These are phyloP conservation scores for Alca torda DNA, from an alignment of 2,797 vertebrate species.

Conservation along the genomic window DNA sequence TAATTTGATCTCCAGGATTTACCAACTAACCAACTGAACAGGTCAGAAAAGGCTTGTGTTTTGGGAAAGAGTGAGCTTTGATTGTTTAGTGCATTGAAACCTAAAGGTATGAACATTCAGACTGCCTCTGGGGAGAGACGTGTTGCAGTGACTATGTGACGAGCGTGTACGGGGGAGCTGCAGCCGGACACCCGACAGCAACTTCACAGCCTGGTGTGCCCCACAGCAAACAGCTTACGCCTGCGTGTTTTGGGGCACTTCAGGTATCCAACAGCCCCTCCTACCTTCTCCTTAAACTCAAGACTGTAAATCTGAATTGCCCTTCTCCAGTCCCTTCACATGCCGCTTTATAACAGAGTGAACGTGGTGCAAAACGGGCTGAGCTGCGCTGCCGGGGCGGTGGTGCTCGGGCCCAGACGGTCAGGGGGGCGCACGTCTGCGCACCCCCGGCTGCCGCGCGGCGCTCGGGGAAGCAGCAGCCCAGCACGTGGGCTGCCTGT, in stretches of 20 bases:
- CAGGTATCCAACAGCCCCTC: not conserved
- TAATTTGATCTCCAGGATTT: not conserved
- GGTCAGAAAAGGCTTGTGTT: not conserved
- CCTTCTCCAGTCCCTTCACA: not conserved
- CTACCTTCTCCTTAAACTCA: not conserved
- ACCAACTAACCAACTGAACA: not conserved
- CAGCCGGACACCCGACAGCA: not conserved
- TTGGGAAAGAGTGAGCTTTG: not conserved
- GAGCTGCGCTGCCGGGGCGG: accelerated
- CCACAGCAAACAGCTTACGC: not conserved
- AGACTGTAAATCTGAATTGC: not conserved
- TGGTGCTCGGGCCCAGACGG: not conserved
- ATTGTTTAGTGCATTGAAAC: not conserved
- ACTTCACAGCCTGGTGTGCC: not conserved
- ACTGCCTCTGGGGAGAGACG: not conserved
- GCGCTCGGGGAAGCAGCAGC: not conserved
- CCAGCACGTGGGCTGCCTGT: not conserved
- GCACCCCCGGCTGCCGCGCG: not conserved
- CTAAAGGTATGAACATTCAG: not conserved
- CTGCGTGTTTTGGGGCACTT: not conserved
- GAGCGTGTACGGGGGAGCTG: not conserved
- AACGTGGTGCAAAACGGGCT: not conserved
- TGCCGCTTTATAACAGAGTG: not conserved
- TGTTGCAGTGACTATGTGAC: not conserved
- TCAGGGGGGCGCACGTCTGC: not conserved